A percentile compares a stretch with the other conserved stretches of the same genome.
Conservation (phyloP, 64 coral and sea anemone genomes). For the Orbicella faveolata region DNA sequence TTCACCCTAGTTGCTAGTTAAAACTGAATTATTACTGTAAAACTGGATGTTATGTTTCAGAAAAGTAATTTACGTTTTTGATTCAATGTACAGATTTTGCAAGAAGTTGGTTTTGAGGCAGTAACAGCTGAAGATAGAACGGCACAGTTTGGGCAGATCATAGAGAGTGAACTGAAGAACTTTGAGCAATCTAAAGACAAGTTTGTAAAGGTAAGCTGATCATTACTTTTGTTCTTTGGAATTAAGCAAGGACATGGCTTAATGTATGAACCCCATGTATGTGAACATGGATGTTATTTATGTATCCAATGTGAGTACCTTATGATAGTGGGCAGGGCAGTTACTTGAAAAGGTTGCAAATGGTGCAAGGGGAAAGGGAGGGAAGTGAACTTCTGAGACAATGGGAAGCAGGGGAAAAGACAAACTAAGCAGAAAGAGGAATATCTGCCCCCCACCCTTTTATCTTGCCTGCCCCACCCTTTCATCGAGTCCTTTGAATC, state of each 20-base stretch:
- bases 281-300: too few relatives aligned
- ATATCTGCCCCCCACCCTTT: not conserved
- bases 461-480: not conserved
- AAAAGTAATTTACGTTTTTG: not conserved
- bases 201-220: conserved; percentile 68
- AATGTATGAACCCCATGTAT: not conserved
- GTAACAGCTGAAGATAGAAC: conserved; percentile 88
- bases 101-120: conserved; percentile 85
- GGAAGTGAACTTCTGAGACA: too few relatives aligned
- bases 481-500: not conserved
- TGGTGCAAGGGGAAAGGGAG: too few relatives aligned
- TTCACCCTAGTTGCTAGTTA: too few relatives aligned
- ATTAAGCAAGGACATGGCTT: not conserved
- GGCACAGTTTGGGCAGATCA: conserved; percentile 64
- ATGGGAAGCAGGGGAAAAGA: too few relatives aligned
- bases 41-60: not conserved
- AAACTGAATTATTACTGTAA: not conserved
- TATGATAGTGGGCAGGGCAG: too few relatives aligned
- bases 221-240: not conserved
- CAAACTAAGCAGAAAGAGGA: too few relatives aligned
- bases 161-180: conserved; percentile 63
- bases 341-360: too few relatives aligned
- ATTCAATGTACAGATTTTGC: conserved; percentile 55
- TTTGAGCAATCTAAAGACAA: conserved; percentile 64
- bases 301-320: too few relatives aligned